Base-by-base conservation (phyloP, 2,888 invertebrate species). In the Erebia aethiops region DNA sequence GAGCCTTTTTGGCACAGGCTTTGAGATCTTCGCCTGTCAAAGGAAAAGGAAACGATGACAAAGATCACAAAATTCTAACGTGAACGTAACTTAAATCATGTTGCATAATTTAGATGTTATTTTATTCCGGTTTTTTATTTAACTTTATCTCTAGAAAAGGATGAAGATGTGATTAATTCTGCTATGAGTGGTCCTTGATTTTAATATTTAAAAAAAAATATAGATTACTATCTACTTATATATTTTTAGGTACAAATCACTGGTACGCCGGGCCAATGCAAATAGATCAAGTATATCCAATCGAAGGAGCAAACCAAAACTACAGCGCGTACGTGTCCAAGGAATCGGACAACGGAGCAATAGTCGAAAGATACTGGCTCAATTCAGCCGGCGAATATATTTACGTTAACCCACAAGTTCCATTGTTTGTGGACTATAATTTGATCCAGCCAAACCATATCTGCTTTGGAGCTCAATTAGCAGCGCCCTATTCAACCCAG, bases 261-360 rank as follows among this genome's bases (percentile, higher is more conserved):
- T 96, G 97, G 97, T 96, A 94, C 78, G 96, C 95, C 0, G 96
- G 96, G 0, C 95, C 95, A 0, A 94, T 96, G 89, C 90, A 94
- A 73, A 83, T 92, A 0, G 78, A 92, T 56, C 95, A 96, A 79
- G 77, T 92, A 2, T 96, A 95, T 92, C 96, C 96, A 0, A 88
- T 96, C 16, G 94, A 96, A 75, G 88, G 90, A 0, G 88, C 93
- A 2, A 84, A 85, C 8, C 92, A 93, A 62, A 82, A 87, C 0
- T 94, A 95, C 73, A 87, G 93, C 18, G 87, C 95, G 0, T 95
- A 95, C 77, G 85, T 95, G 4, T 91, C 94, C 1, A 94, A 89
- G 71, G 94, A 94, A 80, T 52, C 76, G 0, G 91, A 94, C 71
- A 94, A 94, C 76, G 93, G 92, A n/a, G 95, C 94, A 0, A 92